Evolutionary conservation across 2,113 vertebrate species (phyloP).

Genomic region (Pachypanchax playfairii): DNA sequence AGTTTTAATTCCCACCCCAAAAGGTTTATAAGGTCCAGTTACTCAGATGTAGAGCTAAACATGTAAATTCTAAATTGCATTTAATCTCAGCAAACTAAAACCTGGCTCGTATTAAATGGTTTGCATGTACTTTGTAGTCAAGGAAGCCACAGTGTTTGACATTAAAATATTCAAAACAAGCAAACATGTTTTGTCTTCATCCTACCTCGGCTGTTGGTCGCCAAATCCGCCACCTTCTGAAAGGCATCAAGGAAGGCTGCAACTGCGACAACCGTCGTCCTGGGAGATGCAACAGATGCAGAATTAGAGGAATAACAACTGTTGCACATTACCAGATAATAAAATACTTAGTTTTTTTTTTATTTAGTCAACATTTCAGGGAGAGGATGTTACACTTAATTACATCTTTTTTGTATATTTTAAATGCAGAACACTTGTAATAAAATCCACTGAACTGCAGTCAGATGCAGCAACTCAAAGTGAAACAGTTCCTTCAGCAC

Average conservation of each 20-base stretch:
- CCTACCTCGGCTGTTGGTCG: constrained; percentile 82
- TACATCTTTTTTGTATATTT: no score
- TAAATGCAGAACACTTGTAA: no score
- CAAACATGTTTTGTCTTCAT: neutral
- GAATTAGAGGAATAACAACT: neutral
- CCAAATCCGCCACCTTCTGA: constrained; percentile 85
- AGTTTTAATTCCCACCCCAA: neutral
- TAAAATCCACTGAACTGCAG: no score
- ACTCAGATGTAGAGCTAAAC: neutral
- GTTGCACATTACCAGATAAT: neutral
- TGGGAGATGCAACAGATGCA: constrained; percentile 52
- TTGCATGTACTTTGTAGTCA: neutral
- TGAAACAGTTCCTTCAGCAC: no score
- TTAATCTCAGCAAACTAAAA: neutral
- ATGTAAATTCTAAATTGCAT: neutral
- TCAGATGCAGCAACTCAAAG: no score
- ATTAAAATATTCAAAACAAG: neutral
- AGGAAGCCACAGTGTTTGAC: neutral
- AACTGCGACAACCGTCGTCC: constrained; percentile 78
- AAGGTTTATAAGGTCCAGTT: neutral
- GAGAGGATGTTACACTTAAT: no score
- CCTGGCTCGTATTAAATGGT: neutral
- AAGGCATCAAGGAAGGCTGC: constrained; percentile 83
- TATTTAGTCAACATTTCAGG: no score
- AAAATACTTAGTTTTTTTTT: no score